A percentile compares a stretch with the other conserved stretches of the same genome.
These are phyloP conservation scores for Rhyacichthys aspro DNA, from an alignment of 2,797 vertebrate genomes.

Conservation along the genomic window DNA sequence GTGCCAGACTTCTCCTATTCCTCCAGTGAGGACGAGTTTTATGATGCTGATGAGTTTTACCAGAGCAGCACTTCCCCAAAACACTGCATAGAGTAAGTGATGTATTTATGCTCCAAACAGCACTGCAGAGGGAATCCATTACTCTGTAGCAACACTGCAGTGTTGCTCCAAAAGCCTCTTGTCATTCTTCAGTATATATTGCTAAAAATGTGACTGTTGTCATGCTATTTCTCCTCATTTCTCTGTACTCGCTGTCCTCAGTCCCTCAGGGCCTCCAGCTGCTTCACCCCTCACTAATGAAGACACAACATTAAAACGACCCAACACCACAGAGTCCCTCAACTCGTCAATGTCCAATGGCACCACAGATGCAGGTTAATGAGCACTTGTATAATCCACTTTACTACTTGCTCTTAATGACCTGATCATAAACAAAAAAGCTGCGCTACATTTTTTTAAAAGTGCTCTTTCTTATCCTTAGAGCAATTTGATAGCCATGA, in stretches of 20 bases:
- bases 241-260: conserved; percentile 46
- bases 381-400: not conserved
- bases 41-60: conserved; percentile 97
- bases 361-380: conserved; percentile 92
- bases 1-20: conserved; percentile 99
- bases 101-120: not conserved
- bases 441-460: not conserved
- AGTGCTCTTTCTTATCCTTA: conserved; percentile 50
- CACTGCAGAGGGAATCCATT: conserved; percentile 4
- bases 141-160: conserved; percentile 5
- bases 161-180: not conserved
- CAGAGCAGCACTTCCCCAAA: conserved; percentile 95
- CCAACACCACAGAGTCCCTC: conserved; percentile 93
- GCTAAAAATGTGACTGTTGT: too few species aligned
- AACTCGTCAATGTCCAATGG: conserved; percentile 98
- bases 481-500: conserved; percentile 94
- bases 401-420: not conserved
- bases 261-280: conserved; percentile 86
- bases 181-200: too few species aligned
- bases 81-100: conserved; percentile 92
- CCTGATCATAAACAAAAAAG: not conserved
- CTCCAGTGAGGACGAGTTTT: conserved; percentile 99
- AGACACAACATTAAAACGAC: conserved; percentile 87
- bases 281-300: conserved; percentile 84
- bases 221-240: not conserved